phyloP scores from a whole-genome alignment of 2,888 invertebrate genomes.

The Scaptomyza reducta region DNA sequence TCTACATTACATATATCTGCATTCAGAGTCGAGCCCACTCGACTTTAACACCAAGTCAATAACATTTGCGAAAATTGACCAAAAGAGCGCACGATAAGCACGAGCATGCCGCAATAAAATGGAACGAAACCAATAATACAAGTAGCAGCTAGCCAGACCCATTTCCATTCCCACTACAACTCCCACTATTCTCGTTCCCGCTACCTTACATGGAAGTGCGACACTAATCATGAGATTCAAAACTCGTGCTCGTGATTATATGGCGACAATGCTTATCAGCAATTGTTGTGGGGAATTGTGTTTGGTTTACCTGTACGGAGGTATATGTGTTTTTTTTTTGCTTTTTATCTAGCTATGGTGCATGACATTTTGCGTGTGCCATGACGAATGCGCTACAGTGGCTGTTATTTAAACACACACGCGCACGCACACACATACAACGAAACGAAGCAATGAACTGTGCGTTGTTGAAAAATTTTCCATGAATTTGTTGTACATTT shows the following conservation, averaged over 20 bases:
- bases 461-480: constrained; percentile 76
- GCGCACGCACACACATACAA: background rate
- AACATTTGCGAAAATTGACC: constrained; percentile 69
- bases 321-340: constrained; percentile 14
- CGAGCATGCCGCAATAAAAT: constrained; percentile 22
- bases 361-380: constrained; percentile 76
- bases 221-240: constrained; percentile 73
- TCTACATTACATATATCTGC: constrained; percentile 25
- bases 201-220: constrained; percentile 18
- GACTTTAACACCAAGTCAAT: constrained; percentile 59
- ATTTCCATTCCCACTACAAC: constrained; percentile 8
- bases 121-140: constrained; percentile 8
- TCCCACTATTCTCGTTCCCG: background rate
- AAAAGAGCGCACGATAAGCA: constrained; percentile 61
- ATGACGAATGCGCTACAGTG: constrained; percentile 70
- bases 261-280: constrained; percentile 55
- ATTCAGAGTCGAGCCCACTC: constrained; percentile 68
- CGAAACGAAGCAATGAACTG: constrained; percentile 61
- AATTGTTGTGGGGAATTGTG: background rate
- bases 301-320: constrained; percentile 5
- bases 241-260: constrained; percentile 67
- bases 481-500: constrained; percentile 70
- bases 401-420: constrained; percentile 50
- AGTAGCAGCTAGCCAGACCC: constrained; percentile 25
- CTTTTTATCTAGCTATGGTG: constrained; percentile 67